Evolutionary conservation across 1,140 invertebrate genomes (phyloP).

Genomic region (Euwallacea similis): DNA sequence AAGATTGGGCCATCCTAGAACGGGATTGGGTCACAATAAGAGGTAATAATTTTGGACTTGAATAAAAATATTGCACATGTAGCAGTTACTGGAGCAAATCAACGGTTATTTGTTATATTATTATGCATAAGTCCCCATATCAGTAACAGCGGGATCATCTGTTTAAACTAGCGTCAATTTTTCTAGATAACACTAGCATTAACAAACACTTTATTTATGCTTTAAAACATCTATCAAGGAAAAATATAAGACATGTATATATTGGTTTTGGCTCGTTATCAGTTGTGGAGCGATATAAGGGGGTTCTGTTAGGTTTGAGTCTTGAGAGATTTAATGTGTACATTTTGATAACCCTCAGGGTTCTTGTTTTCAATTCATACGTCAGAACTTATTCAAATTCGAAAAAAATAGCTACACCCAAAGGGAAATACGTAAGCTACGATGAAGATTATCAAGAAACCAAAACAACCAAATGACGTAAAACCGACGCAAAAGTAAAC

Average conservation of each 20-base stretch:
- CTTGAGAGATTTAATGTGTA: too few relatives aligned
- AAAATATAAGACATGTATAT: too few relatives aligned
- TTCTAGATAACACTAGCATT: not conserved
- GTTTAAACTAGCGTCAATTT: not conserved
- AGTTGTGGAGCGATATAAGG: too few relatives aligned
- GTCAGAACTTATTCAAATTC: too few relatives aligned
- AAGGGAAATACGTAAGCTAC: too few relatives aligned
- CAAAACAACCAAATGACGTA: not conserved
- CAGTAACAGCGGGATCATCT: not conserved
- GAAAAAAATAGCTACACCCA: too few relatives aligned
- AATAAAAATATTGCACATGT: not conserved
- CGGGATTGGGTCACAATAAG: not conserved
- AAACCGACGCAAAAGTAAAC: conserved; percentile 4
- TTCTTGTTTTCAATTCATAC: too few relatives aligned
- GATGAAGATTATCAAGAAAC: not conserved
- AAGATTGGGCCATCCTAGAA: not conserved
- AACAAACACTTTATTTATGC: too few relatives aligned
- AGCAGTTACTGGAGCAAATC: not conserved
- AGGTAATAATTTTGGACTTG: not conserved
- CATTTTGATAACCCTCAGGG: too few relatives aligned
- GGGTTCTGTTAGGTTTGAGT: too few relatives aligned
- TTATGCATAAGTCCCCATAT: not conserved
- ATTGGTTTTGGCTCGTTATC: too few relatives aligned
- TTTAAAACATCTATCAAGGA: too few relatives aligned
- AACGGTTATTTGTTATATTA: not conserved